Percentiles rank a stretch among this genome's conserved stretches.
Evolutionary conservation across 2,888 invertebrate species (phyloP).

Genomic region (Oasisia sp.): DNA sequence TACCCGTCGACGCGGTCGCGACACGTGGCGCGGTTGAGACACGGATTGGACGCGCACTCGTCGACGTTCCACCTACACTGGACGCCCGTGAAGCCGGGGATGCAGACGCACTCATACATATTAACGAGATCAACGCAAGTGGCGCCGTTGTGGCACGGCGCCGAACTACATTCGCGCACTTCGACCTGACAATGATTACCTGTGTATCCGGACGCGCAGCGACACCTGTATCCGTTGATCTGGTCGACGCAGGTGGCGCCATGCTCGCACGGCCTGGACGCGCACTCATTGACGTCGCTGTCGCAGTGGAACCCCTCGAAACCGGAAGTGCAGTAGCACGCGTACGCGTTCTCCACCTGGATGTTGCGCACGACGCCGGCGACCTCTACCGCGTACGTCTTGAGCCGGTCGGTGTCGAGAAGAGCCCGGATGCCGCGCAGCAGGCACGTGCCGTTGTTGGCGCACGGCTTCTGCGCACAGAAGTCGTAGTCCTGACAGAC

Average conservation of each 20-base stretch:
- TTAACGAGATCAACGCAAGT: slow-evolving; percentile 7
- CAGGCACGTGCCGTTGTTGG: slow-evolving; percentile 49
- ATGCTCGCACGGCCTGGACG: slow-evolving; percentile 40
- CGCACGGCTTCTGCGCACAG: slow-evolving; percentile 49
- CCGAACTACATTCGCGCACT: slow-evolving; percentile 45
- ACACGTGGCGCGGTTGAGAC: slow-evolving; percentile 40
- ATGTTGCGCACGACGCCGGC: not conserved
- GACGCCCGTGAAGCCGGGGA: slow-evolving; percentile 33
- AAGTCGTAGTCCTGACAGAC: slow-evolving; percentile 51
- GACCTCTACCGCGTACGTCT: slow-evolving; percentile 21
- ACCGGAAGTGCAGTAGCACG: slow-evolving; percentile 49
- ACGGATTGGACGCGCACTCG: slow-evolving; percentile 42
- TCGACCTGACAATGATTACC: slow-evolving; percentile 44
- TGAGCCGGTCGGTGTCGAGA: slow-evolving; percentile 44
- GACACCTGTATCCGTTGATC: slow-evolving; percentile 41
- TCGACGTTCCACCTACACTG: slow-evolving; percentile 48
- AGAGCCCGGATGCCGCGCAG: slow-evolving; percentile 31
- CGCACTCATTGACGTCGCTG: slow-evolving; percentile 43
- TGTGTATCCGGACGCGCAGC: slow-evolving; percentile 50
- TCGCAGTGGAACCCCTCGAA: slow-evolving; percentile 43
- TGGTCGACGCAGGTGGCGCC: slow-evolving; percentile 37
- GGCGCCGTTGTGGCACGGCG: slow-evolving; percentile 48
- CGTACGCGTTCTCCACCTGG: slow-evolving; percentile 36
- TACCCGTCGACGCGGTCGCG: slow-evolving; percentile 38
- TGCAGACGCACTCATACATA: slow-evolving; percentile 46